A percentile compares a stretch with the other conserved stretches of the same genome.
Conservation (phyloP, 1,140 invertebrate genomes). For the Pomacea maculata region DNA sequence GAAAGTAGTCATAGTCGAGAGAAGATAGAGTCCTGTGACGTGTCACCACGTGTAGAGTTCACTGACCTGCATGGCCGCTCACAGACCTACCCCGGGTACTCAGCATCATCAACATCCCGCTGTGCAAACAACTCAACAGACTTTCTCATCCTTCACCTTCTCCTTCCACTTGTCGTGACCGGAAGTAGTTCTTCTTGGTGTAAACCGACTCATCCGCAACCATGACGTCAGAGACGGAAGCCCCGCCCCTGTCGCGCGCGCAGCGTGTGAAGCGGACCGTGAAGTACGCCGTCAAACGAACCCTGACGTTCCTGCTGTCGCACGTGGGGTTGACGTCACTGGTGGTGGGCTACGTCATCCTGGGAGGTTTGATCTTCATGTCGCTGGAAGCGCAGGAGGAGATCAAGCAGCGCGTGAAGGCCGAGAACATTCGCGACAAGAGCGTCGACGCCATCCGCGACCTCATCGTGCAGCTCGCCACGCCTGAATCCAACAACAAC, state of each 20-base stretch:
- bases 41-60: too few relatives aligned
- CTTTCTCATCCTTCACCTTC: too few relatives aligned
- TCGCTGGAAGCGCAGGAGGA: conserved; percentile 76
- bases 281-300: conserved; percentile 24
- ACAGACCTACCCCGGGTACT: too few relatives aligned
- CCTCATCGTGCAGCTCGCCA: conserved; percentile 84
- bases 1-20: too few relatives aligned
- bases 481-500: conserved; percentile 70
- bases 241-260: neutral
- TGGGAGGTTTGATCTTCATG: conserved; percentile 58
- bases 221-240: neutral
- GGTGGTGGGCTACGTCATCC: conserved; percentile 56
- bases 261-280: conserved; percentile 17
- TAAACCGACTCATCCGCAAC: neutral
- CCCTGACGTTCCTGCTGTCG: conserved; percentile 38
- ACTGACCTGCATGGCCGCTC: too few relatives aligned
- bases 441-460: conserved; percentile 72
- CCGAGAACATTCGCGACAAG: conserved; percentile 44
- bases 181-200: too few relatives aligned
- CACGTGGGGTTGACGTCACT: conserved; percentile 44
- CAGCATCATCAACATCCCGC: too few relatives aligned
- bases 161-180: neutral
- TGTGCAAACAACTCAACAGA: too few relatives aligned
- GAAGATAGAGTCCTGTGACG: too few relatives aligned
- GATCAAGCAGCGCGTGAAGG: conserved; percentile 39